A percentile compares a stretch with the other conserved stretches of the same genome.
phyloP scores from a whole-genome alignment of 1,140 invertebrate genomes.

The Nomia melanderi region DNA sequence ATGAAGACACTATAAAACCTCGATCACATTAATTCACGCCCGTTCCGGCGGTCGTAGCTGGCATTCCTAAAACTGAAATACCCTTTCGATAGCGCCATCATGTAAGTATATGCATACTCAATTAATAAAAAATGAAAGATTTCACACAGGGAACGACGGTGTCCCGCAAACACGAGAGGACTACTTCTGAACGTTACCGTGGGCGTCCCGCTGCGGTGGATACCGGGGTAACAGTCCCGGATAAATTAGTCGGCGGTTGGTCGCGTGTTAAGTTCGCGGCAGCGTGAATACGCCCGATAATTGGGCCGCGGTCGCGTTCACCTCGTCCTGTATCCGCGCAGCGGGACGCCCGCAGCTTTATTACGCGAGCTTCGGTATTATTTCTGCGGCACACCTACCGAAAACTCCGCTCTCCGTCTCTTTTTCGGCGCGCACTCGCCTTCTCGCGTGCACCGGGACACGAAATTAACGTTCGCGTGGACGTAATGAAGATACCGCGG shows the following conservation, averaged over 20 bases:
- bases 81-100: background rate
- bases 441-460: slow-evolving; percentile 60
- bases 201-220: background rate
- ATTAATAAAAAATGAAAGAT: slow-evolving; percentile 4
- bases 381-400: slow-evolving; percentile 49
- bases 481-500: slow-evolving; percentile 49
- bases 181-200: slow-evolving; percentile 6
- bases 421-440: slow-evolving; percentile 50
- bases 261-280: slow-evolving; percentile 27
- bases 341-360: slow-evolving; percentile 62
- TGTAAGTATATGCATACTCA: background rate
- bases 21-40: no score
- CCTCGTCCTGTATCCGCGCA: slow-evolving; percentile 60
- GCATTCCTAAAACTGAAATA: background rate
- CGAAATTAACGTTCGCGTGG: slow-evolving; percentile 61
- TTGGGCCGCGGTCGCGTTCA: slow-evolving; percentile 47
- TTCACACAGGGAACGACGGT: background rate
- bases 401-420: slow-evolving; percentile 32
- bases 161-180: background rate
- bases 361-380: slow-evolving; percentile 57
- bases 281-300: slow-evolving; percentile 40
- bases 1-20: no score
- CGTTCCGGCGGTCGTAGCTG: no score
- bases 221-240: background rate
- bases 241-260: slow-evolving; percentile 47